These are phyloP conservation scores for Oreochromis aureus DNA, from an alignment of 2,113 vertebrate genomes.

Conservation along the genomic window DNA sequence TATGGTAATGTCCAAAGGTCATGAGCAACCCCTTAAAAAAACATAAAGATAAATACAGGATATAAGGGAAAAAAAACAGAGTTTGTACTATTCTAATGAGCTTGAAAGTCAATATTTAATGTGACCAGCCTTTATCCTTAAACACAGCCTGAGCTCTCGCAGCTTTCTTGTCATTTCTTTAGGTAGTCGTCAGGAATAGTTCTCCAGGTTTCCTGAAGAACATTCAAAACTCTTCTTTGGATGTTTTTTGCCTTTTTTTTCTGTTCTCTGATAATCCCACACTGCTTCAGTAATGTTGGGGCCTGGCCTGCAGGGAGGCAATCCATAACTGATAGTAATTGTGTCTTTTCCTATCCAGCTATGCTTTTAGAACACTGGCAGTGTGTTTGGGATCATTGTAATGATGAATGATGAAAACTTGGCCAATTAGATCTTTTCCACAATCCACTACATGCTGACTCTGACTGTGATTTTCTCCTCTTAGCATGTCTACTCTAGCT, in stretches of 20 bases:
- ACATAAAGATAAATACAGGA: background rate
- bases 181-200: background rate
- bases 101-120: background rate
- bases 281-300: background rate
- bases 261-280: background rate
- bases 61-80: rapidly evolving
- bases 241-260: background rate
- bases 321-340: background rate
- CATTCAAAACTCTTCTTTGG: background rate
- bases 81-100: background rate
- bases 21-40: background rate
- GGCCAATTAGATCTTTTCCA: background rate
- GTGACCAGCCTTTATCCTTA: background rate
- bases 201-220: background rate
- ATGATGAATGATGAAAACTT: background rate
- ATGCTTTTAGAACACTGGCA: background rate
- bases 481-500: background rate
- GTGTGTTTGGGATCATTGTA: background rate
- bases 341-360: background rate
- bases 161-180: background rate
- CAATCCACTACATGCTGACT: background rate
- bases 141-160: background rate
- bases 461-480: background rate
- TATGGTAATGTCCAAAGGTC: background rate
- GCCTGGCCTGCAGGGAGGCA: background rate